Base-by-base conservation (phyloP, 2,797 vertebrate species). In the Propithecus perrieri region DNA sequence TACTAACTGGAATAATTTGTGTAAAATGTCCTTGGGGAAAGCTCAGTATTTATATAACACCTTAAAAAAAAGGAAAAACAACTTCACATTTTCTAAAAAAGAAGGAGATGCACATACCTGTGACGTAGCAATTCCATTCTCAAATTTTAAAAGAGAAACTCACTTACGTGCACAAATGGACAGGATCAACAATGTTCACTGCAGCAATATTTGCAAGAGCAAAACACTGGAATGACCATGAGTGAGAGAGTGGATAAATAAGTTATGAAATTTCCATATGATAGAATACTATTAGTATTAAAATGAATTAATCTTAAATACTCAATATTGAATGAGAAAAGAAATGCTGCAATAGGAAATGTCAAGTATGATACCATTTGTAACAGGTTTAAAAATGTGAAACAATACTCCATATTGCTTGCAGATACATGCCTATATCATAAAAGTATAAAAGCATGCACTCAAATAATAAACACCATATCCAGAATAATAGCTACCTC, bases 11-110 rank as follows among this genome's bases (percentile, higher is more conserved):
- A 14, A 13, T 79, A 50, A 83, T 38, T 71, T 43, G n/a, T 24
- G 2, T 48, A 74, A 74, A 53, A 46, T 55, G 8, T 46, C 41
- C 46, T 50, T 1, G 1, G 30, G 14, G 53, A 35, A 72, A 61
- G 48, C 3, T 46, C 72, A 22, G 24, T 72, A 69, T 59, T 48
- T 61, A 57, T 5, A 26, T n/a, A 74, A 41, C 17, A 84, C 48
- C 46, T 81, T 81, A 13, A 78, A 93, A 74, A 89, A 89, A 8
- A 22, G 0, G 3, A 61, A 93, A 61, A 78, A 43, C 2, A 63
- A 76, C 8, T 18, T 57, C 80, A 65, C 12, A 57, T 22, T 84
- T 87, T 96, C 79, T 81, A 76, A 57, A 81, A 84, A 76, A 85
- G 33, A 18, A 59, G 22, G 87, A 59, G n/a, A 65, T 20, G 2